Evolutionary conservation across 2,797 vertebrate genomes (phyloP).

Genomic region (Threskiornis aethiopicus): DNA sequence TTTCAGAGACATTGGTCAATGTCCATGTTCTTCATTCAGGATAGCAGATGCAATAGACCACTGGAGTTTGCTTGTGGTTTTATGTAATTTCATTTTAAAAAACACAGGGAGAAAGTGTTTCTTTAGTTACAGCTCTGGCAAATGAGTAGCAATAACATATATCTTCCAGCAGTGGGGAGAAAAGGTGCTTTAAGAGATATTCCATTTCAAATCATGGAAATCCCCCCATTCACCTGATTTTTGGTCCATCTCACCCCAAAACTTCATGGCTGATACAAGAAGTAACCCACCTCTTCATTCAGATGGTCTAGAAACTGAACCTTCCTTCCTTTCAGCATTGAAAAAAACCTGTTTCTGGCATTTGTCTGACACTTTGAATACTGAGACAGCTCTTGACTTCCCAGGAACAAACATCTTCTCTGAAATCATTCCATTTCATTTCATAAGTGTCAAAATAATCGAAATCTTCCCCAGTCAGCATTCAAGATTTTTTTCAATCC

Average conservation of each 20-base stretch:
- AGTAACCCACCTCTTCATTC: background rate
- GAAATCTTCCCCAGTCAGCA: background rate
- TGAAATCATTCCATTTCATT: background rate
- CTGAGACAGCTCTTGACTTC: background rate
- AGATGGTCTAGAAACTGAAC: background rate
- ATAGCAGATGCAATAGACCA: background rate
- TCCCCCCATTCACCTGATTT: background rate
- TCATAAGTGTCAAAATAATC: conserved; percentile 2
- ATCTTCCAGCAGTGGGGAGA: background rate
- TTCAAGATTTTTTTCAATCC: background rate
- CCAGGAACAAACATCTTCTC: background rate
- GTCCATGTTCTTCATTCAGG: background rate
- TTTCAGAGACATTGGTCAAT: background rate
- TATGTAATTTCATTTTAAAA: background rate
- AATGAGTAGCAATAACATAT: rapidly evolving
- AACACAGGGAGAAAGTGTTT: background rate
- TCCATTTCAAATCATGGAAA: background rate
- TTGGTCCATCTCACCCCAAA: background rate
- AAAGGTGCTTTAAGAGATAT: background rate
- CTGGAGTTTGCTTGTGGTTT: background rate
- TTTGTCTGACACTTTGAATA: background rate
- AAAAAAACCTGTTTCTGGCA: background rate
- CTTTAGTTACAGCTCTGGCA: background rate
- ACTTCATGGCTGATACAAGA: background rate
- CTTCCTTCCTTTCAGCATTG: background rate